These are phyloP conservation scores for Pocillopora verrucosa DNA, from an alignment of 64 coral and sea anemone genomes.

Conservation along the genomic window DNA sequence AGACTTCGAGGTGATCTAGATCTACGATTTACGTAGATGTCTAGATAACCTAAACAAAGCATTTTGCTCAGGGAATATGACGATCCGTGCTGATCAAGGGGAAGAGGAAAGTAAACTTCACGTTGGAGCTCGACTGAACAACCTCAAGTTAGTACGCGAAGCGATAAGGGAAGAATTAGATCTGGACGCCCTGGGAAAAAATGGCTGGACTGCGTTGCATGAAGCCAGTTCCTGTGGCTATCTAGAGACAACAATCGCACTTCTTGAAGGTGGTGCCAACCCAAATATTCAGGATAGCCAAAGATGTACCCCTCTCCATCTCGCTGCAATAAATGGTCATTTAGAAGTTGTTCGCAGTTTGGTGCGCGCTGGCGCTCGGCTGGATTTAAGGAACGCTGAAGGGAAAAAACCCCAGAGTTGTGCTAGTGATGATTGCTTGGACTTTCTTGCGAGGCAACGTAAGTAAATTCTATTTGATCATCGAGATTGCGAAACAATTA, in stretches of 20 bases:
- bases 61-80: slow-evolving; percentile 45
- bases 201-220: slow-evolving; percentile 74
- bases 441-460: slow-evolving; percentile 74
- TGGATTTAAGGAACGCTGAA: slow-evolving; percentile 51
- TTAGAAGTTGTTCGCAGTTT: slow-evolving; percentile 67
- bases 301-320: slow-evolving; percentile 70
- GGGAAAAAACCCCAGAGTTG: slow-evolving; percentile 75
- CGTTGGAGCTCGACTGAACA: slow-evolving; percentile 53
- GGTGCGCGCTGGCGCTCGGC: slow-evolving; percentile 46
- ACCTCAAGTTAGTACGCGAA: slow-evolving; percentile 48
- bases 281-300: slow-evolving; percentile 66
- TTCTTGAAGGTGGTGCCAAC: slow-evolving; percentile 58
- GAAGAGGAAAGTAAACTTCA: slow-evolving; percentile 69
- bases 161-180: slow-evolving; percentile 48
- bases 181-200: slow-evolving; percentile 39
- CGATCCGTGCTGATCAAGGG: slow-evolving; percentile 56
- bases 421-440: slow-evolving; percentile 56
- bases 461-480: slow-evolving; percentile 22
- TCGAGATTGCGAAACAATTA: not conserved
- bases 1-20: not conserved
- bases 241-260: slow-evolving; percentile 40
- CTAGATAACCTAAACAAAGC: not conserved
- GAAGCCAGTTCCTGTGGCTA: slow-evolving; percentile 64
- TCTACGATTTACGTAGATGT: not conserved
- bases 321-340: slow-evolving; percentile 72